Conservation (phyloP, 2,888 invertebrate genomes). For the Psococerastis gibbosa region DNA sequence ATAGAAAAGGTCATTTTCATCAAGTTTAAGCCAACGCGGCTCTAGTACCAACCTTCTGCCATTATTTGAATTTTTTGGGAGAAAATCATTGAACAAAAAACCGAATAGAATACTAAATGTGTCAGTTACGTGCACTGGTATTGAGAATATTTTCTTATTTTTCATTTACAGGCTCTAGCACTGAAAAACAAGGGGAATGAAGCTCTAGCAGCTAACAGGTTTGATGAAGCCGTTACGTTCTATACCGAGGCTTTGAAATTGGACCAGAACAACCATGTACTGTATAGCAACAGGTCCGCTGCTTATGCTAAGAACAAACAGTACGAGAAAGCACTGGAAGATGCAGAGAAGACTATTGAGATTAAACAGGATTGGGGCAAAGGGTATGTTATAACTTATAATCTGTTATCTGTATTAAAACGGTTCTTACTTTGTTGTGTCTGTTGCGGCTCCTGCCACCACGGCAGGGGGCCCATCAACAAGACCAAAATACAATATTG, state of each 20-base stretch:
- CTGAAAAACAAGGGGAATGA: constrained; percentile 78
- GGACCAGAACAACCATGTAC: constrained; percentile 66
- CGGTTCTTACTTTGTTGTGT: background rate
- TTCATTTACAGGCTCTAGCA: constrained; percentile 43
- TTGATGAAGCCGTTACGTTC: constrained; percentile 54
- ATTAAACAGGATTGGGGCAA: constrained; percentile 75
- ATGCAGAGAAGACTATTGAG: constrained; percentile 66
- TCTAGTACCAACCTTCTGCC: too few species aligned
- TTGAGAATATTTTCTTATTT: too few species aligned
- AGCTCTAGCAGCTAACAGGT: constrained; percentile 57
- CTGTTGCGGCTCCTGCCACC: too few species aligned
- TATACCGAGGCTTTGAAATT: constrained; percentile 67
- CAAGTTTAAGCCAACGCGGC: too few species aligned
- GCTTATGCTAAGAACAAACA: constrained; percentile 67
- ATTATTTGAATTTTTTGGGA: too few species aligned
- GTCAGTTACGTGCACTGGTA: too few species aligned
- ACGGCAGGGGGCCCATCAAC: too few species aligned
- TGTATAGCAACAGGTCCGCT: constrained; percentile 82
- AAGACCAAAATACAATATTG: too few species aligned
- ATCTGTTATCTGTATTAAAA: background rate
- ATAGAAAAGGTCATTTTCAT: too few species aligned
- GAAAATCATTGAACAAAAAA: too few species aligned
- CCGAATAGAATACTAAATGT: too few species aligned
- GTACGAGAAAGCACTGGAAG: constrained; percentile 54
- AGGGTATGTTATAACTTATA: constrained; percentile 25